A percentile compares a stretch with the other conserved stretches of the same genome.
These are phyloP conservation scores for Stercorarius parasiticus DNA, from an alignment of 2,113 vertebrate genomes.

Conservation along the genomic window DNA sequence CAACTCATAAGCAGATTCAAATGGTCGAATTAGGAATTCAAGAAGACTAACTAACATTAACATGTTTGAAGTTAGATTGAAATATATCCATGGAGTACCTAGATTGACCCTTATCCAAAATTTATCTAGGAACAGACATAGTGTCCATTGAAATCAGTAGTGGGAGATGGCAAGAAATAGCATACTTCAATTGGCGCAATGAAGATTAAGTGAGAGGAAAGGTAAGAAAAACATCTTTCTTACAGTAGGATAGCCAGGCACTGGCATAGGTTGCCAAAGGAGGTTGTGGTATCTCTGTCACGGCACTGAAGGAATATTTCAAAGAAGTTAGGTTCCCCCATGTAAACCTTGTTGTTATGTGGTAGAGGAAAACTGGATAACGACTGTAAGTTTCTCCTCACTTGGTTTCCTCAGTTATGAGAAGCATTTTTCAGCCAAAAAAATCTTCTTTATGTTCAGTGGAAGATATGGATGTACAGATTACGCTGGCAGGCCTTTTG, in stretches of 20 bases:
- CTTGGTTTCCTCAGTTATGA: not conserved
- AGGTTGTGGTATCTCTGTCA: not conserved
- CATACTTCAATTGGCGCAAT: not conserved
- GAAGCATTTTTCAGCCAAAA: not conserved
- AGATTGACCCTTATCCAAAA: not conserved
- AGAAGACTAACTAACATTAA: not conserved
- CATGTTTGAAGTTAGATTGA: not conserved
- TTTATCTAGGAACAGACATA: not conserved
- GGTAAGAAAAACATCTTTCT: not conserved
- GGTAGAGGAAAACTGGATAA: not conserved
- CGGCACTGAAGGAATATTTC: not conserved
- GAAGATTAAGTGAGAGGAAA: not conserved
- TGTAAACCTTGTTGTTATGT: not conserved
- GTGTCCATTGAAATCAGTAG: not conserved
- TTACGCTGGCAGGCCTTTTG: not conserved
- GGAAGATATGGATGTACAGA: not conserved
- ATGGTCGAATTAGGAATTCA: not conserved
- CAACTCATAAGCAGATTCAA: not conserved
- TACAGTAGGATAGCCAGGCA: not conserved
- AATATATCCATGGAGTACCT: not conserved
- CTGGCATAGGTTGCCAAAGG: not conserved
- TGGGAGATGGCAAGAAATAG: not conserved
- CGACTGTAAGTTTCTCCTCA: not conserved
- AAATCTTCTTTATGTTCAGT: not conserved
- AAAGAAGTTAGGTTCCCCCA: not conserved